Base-by-base conservation (phyloP, 2,888 invertebrate genomes). In the Ornithoptera alexandrae region DNA sequence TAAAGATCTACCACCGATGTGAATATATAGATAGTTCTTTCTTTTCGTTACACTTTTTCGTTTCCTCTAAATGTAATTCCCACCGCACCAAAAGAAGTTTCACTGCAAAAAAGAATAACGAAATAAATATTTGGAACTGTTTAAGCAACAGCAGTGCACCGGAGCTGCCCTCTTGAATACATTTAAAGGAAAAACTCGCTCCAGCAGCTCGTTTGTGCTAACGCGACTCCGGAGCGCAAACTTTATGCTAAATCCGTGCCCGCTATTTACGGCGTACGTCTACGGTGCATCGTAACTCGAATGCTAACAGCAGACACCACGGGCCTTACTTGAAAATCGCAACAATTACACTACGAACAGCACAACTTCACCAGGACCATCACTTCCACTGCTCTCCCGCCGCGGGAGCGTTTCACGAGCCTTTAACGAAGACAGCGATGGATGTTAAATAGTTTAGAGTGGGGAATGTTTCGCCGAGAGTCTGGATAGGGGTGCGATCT, bases 211-310 rank as follows among this genome's bases (percentile, higher is more conserved):
- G 81, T 79, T 72, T 81, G 74, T 74, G 76, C 71, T 74, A 80
- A 79, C 62, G 56, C 50, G 58, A 69, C 62, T n/a, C 36, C 30
- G 46, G 15, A 17, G 50, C 46, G 46, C 66, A 81, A 84, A 83
- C 82, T 83, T 82, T 81, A 84, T 84, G 82, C 83, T 80, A 85
- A 87, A 83, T 83, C 79, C 75, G 85, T 82, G 83, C 84, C 85
- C 75, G 74, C 76, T 75, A 80, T 78, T 77, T 80, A 78, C 79
- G 78, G 75, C 78, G 79, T 83, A 83, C 85, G 84, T 84, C 83
- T 84, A 81, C 81, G 80, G 81, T 81, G 77, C 77, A 73, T 73
- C 82, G 78, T 81, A 81, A 78, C 84, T 81, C 75, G 85, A 84
- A 87, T 85, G 79, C 84, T 73, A 78, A 84, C 80, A 81, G 76